Conservation (phyloP, 1,140 invertebrate species). For the Meloidogyne floridensis region DNA sequence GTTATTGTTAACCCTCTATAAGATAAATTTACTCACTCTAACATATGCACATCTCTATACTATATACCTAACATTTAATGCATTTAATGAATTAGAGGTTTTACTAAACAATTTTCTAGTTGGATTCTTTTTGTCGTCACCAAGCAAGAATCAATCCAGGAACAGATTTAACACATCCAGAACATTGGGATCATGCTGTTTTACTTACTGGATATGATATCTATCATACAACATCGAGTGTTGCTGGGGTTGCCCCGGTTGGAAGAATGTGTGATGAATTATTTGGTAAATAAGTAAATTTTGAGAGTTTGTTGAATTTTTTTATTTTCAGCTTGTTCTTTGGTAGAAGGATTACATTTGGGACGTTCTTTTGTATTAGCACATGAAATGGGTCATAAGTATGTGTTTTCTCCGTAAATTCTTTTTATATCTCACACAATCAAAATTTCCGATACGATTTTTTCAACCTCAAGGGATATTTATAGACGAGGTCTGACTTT, state of each 20-base stretch:
- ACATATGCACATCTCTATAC: too few species aligned
- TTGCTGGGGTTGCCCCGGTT: constrained; percentile 64
- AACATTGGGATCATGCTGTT: constrained; percentile 71
- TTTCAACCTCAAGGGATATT: too few species aligned
- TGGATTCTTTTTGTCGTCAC: constrained; percentile 63
- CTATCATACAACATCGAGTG: constrained; percentile 63
- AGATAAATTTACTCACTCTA: too few species aligned
- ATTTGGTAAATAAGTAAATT: constrained; percentile 35
- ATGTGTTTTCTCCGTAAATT: background rate
- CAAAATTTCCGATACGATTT: too few species aligned
- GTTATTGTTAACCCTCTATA: background rate
- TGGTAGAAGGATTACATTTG: constrained; percentile 63
- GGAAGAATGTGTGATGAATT: constrained; percentile 66
- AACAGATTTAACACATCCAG: constrained; percentile 59
- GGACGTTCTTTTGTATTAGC: constrained; percentile 64
- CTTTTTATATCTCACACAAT: too few species aligned
- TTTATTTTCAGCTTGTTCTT: constrained; percentile 50
- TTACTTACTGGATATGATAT: constrained; percentile 68
- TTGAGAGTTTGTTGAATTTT: background rate
- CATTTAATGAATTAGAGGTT: too few species aligned
- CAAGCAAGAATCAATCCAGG: constrained; percentile 65
- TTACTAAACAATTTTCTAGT: constrained; percentile 2
- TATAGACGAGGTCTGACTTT: too few species aligned
- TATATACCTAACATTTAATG: too few species aligned
- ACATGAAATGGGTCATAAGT: constrained; percentile 66